Percentiles rank a stretch among this genome's conserved stretches.
phyloP scores from a whole-genome alignment of 1,140 invertebrate species.

The Armadillidium nasatum region DNA sequence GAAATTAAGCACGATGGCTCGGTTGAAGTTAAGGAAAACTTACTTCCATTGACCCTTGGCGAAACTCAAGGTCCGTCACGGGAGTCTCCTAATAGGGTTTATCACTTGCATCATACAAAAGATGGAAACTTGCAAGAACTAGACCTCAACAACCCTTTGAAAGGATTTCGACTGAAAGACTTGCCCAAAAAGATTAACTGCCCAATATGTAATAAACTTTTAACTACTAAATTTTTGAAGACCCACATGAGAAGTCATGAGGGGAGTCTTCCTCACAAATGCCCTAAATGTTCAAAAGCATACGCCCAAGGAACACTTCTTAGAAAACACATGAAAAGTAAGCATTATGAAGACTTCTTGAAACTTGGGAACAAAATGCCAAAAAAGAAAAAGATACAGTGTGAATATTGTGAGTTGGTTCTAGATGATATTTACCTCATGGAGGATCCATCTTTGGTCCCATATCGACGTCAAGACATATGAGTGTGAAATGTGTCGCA shows the following conservation, averaged over 20 bases:
- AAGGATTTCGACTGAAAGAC: slow-evolving; percentile 33
- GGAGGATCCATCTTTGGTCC: slow-evolving; percentile 40
- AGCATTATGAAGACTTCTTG: slow-evolving; percentile 40
- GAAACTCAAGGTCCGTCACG: slow-evolving; percentile 8
- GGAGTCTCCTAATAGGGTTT: slow-evolving; percentile 18
- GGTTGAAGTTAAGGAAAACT: slow-evolving; percentile 34
- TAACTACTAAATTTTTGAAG: slow-evolving; percentile 38
- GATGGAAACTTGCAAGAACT: slow-evolving; percentile 30
- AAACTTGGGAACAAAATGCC: slow-evolving; percentile 37
- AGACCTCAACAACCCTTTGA: slow-evolving; percentile 34
- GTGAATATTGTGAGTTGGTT: slow-evolving; percentile 36
- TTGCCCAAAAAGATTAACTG: slow-evolving; percentile 40
- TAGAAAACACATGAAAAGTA: slow-evolving; percentile 42
- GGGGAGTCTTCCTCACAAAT: slow-evolving; percentile 38
- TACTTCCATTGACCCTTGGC: background rate
- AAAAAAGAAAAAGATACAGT: slow-evolving; percentile 37
- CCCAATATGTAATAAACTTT: slow-evolving; percentile 36
- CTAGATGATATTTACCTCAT: slow-evolving; percentile 34
- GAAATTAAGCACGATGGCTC: slow-evolving; percentile 31
- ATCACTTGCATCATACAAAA: slow-evolving; percentile 31
- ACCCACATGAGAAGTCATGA: slow-evolving; percentile 42
- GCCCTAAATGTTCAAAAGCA: slow-evolving; percentile 35
- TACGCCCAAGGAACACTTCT: slow-evolving; percentile 40
- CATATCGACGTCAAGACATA: slow-evolving; percentile 35
- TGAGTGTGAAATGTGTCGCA: slow-evolving; percentile 39